phyloP scores from a whole-genome alignment of 2,888 invertebrate species.

The Prosapia bicincta region DNA sequence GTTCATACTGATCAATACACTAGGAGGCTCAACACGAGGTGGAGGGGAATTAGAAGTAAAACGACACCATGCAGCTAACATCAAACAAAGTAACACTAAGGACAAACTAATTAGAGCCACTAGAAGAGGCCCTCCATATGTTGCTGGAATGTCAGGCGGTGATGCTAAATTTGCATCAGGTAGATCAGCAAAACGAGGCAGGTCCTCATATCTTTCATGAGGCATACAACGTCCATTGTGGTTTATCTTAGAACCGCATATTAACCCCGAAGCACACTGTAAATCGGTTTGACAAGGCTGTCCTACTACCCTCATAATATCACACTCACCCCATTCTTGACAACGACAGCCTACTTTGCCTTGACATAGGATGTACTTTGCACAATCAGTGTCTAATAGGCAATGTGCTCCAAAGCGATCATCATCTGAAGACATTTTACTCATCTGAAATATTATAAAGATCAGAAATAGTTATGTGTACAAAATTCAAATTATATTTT shows the following conservation, averaged over 20 bases:
- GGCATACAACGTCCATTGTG: conserved; percentile 2
- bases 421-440: not conserved
- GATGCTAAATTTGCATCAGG: not conserved
- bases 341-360: not conserved
- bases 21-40: not conserved
- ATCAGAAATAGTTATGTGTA: too few species aligned
- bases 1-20: not conserved
- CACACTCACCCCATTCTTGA: conserved; percentile 16
- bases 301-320: conserved; percentile 4
- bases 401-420: not conserved
- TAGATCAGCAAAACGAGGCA: conserved; percentile 12
- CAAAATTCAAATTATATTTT: too few species aligned
- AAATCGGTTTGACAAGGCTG: not conserved
- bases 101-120: conserved; percentile 4
- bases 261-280: conserved; percentile 4
- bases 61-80: conserved; percentile 6
- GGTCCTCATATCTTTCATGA: not conserved
- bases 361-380: not conserved
- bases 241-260: not conserved
- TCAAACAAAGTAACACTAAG: not conserved
- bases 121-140: conserved; percentile 2
- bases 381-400: conserved; percentile 7
- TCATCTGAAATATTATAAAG: not conserved
- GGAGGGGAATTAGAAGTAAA: not conserved
- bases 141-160: conserved; percentile 5